These are phyloP conservation scores for Hydrotaea diabolus DNA, from an alignment of 2,888 invertebrate species.

Conservation along the genomic window DNA sequence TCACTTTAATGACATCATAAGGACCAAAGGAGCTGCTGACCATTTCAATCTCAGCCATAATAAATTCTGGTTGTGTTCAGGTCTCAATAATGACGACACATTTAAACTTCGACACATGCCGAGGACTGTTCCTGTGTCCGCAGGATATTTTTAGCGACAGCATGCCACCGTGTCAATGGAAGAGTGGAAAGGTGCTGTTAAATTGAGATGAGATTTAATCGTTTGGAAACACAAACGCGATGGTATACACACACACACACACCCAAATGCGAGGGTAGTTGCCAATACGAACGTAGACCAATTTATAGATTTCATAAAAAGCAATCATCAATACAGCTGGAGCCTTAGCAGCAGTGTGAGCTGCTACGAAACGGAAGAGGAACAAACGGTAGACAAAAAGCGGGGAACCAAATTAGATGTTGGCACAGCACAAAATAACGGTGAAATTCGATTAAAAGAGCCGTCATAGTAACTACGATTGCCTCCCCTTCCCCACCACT, in stretches of 20 bases:
- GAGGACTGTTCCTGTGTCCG: neutral
- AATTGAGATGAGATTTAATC: conserved; percentile 32
- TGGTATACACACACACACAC: neutral
- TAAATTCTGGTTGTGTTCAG: conserved; percentile 16
- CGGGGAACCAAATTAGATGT: conserved; percentile 10
- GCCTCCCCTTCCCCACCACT: neutral
- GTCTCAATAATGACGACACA: neutral
- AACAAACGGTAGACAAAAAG: neutral
- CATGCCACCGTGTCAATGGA: neutral
- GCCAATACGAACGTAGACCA: conserved; percentile 16
- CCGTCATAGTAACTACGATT: neutral
- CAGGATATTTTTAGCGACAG: neutral
- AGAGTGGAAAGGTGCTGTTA: neutral
- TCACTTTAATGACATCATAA: conserved; percentile 58
- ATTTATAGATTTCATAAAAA: conserved; percentile 46
- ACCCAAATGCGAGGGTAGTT: neutral
- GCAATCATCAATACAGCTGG: conserved; percentile 6
- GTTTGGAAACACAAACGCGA: conserved; percentile 5
- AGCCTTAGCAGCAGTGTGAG: too few species aligned
- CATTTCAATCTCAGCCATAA: conserved; percentile 28
- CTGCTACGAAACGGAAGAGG: too few species aligned
- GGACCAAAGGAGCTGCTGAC: conserved; percentile 31
- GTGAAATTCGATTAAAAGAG: neutral
- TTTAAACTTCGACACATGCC: neutral
- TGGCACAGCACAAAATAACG: neutral